phyloP scores from a whole-genome alignment of 2,797 vertebrate genomes.

The Danio tinwini region DNA sequence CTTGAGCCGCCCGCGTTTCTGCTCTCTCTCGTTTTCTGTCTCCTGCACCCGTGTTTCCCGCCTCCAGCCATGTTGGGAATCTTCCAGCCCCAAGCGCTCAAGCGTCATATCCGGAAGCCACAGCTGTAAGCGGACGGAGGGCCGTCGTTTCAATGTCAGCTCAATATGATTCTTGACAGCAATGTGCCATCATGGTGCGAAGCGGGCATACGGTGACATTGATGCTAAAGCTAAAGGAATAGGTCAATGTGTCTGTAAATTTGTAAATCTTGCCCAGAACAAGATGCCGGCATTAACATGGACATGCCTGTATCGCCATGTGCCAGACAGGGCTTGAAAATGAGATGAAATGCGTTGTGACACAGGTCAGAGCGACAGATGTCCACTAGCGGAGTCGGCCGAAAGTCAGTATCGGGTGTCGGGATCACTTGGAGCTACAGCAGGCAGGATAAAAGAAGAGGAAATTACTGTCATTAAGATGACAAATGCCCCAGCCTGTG shows the following conservation, averaged over 20 bases:
- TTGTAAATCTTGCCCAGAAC: slow-evolving; percentile 68
- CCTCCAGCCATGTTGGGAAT: slow-evolving; percentile 66
- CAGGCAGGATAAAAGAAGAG: slow-evolving; percentile 71
- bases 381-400: slow-evolving; percentile 75
- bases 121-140: slow-evolving; percentile 61
- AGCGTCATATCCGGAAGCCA: slow-evolving; percentile 69
- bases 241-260: slow-evolving; percentile 80
- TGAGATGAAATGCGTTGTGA: slow-evolving; percentile 69
- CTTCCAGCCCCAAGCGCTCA: slow-evolving; percentile 71
- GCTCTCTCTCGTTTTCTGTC: not conserved
- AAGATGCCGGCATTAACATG: slow-evolving; percentile 60
- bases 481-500: slow-evolving; percentile 63
- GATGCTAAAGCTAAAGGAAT: slow-evolving; percentile 80
- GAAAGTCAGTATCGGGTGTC: slow-evolving; percentile 56
- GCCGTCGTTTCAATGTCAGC: slow-evolving; percentile 64
- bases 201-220: slow-evolving; percentile 71
- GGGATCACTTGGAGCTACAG: slow-evolving; percentile 55
- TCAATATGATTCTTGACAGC: slow-evolving; percentile 64
- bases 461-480: slow-evolving; percentile 71
- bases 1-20: slow-evolving; percentile 57
- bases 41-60: slow-evolving; percentile 62
- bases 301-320: not conserved
- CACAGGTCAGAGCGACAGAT: slow-evolving; percentile 81
- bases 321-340: slow-evolving; percentile 66
- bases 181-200: slow-evolving; percentile 64